Evolutionary conservation across 2,888 invertebrate species (phyloP), one percentile per base, ranked within the genome.

Genomic region (Cataglyphis cursor): DNA sequence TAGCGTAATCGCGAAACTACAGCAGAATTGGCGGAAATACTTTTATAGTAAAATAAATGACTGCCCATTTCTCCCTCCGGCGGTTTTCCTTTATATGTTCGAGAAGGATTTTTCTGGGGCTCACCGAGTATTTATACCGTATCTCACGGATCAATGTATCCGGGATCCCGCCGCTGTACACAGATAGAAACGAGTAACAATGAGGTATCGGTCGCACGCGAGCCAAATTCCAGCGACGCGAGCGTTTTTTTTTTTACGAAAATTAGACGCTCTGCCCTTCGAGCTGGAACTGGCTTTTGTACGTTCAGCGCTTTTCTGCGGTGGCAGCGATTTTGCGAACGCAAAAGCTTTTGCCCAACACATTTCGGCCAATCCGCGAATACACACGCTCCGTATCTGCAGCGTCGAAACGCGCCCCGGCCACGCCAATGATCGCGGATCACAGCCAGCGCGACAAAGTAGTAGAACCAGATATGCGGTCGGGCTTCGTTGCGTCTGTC

Each of bases 391-490:
- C 57, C 18, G 57, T 76, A 41, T 80, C 78, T 59, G 48, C 54
- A n/a, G 70, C 21, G 70, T 78, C 76, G 57, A 78, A 78, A 54
- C 15, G 24, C 28, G 59, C 24, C 4, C 15, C 73, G 24, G 44
- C 15, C 74, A 24, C 12, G 44, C n/a, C 5, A 24, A 38, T 76
- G 75, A 65, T 78, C 72, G 78, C 78, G 78, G 72, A 72, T 59
- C 72, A 72, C 72, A 72, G 59, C 59, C 18, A 2, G 31, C 41
- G 59, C 70, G 24, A 83, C 83, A 87, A 87, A 87, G 87, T 85
- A 87, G 76, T 74, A 65, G 81, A 75, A 82, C 78, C 51, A 66
- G 82, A 78, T 66, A 65, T 74, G 74, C 38, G 84, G 62, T 54
- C 74, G 59, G 85, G 85, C 85, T 78, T 83, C 75, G 88, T 59